phyloP scores from a whole-genome alignment of 2,888 invertebrate genomes.

The Platerodrilus igneus region DNA sequence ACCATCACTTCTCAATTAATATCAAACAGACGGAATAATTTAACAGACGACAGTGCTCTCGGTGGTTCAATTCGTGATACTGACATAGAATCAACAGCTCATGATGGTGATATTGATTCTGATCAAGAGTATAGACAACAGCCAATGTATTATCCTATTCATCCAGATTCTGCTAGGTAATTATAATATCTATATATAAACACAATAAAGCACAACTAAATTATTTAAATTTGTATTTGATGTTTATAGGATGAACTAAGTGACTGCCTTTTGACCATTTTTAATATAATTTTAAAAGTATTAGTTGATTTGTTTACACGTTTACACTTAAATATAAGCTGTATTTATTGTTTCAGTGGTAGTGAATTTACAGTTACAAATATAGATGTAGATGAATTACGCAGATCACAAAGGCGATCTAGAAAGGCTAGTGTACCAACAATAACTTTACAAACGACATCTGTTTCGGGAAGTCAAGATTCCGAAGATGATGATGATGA shows the following conservation, averaged over 20 bases:
- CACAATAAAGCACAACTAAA: too few species aligned
- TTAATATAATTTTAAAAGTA: too few species aligned
- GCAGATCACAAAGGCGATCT: conserved; percentile 67
- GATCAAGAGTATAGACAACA: conserved; percentile 62
- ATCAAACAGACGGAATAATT: conserved; percentile 52
- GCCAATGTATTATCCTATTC: conserved; percentile 43
- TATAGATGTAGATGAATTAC: conserved; percentile 78
- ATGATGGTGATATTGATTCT: conserved; percentile 82
- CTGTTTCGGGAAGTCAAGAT: conserved; percentile 59
- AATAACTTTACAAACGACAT: conserved; percentile 43
- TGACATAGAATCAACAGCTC: conserved; percentile 65
- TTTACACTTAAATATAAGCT: too few species aligned
- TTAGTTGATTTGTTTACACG: not conserved
- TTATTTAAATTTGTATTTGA: too few species aligned
- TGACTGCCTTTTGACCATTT: not conserved
- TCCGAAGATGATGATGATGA: conserved; percentile 72
- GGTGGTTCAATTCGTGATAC: conserved; percentile 50
- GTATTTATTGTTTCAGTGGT: conserved; percentile 36
- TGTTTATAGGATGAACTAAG: too few species aligned
- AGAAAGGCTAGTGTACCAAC: conserved; percentile 55
- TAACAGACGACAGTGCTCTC: conserved; percentile 66
- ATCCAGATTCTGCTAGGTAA: conserved; percentile 40
- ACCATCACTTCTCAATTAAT: conserved; percentile 44
- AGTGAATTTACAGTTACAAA: conserved; percentile 85
- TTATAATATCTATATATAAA: too few species aligned